A percentile compares a stretch with the other conserved stretches of the same genome.
phyloP scores from a whole-genome alignment of 2,113 vertebrate genomes.

The Podocnemis expansa region DNA sequence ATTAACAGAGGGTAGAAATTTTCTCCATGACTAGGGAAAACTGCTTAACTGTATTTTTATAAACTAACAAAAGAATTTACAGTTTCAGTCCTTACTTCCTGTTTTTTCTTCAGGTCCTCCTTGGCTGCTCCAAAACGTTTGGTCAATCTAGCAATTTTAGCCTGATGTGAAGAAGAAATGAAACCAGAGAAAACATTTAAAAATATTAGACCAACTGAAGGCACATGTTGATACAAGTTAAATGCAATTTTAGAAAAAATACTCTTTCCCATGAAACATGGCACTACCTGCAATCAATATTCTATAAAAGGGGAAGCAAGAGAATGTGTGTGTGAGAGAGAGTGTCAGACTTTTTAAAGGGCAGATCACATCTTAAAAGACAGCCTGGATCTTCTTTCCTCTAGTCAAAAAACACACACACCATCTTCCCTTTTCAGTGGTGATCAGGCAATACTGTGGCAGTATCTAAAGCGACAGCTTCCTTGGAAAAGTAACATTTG shows the following conservation, averaged over 20 bases:
- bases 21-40: not conserved
- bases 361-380: not conserved
- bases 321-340: not conserved
- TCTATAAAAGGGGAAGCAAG: not conserved
- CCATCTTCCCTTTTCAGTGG: not conserved
- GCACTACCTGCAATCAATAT: not conserved
- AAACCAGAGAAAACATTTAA: not conserved
- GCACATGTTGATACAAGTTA: not conserved
- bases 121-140: slow-evolving; percentile 93
- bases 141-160: slow-evolving; percentile 91
- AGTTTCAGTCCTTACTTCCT: slow-evolving; percentile 83
- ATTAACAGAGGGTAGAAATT: not conserved
- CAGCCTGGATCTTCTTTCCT: not conserved
- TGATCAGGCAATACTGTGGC: not conserved
- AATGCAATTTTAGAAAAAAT: not conserved
- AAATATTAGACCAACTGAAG: not conserved
- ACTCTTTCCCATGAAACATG: not conserved
- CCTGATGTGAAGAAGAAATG: slow-evolving; percentile 72
- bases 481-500: not conserved
- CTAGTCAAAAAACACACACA: not conserved
- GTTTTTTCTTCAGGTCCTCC: slow-evolving; percentile 90
- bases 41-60: not conserved
- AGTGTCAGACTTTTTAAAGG: not conserved
- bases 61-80: not conserved
- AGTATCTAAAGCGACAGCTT: not conserved